phyloP scores from a whole-genome alignment of 2,888 invertebrate genomes.

The Torymus auratus region DNA sequence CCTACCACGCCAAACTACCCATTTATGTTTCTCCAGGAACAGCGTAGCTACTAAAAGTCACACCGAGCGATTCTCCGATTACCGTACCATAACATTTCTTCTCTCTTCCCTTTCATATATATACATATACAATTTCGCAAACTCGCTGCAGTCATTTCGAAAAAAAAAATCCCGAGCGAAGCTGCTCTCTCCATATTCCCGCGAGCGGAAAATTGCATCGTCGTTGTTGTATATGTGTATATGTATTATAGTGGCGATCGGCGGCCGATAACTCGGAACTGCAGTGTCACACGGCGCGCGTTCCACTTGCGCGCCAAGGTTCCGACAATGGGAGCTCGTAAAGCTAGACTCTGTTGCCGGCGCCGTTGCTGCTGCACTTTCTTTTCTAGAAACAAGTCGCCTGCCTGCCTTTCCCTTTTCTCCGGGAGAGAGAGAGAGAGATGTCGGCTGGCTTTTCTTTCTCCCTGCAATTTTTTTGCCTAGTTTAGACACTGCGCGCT shows the following conservation, averaged over 20 bases:
- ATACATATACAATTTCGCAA: no score
- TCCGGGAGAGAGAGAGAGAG: slow-evolving; percentile 16
- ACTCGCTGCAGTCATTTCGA: no score
- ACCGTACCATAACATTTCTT: no score
- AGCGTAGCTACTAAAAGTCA: no score
- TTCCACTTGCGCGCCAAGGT: slow-evolving; percentile 35
- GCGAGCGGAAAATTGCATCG: slow-evolving; percentile 14
- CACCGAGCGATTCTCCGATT: no score
- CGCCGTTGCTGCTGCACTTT: slow-evolving; percentile 40
- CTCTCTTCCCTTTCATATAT: no score
- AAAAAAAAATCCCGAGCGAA: neutral
- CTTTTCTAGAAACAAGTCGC: slow-evolving; percentile 51
- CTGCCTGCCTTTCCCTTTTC: slow-evolving; percentile 52
- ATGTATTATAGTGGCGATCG: neutral
- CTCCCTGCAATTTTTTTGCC: slow-evolving; percentile 7
- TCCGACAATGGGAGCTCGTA: slow-evolving; percentile 56
- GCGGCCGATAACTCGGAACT: slow-evolving; percentile 20
- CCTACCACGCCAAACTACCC: no score
- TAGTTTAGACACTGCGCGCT: neutral
- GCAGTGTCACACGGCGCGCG: slow-evolving; percentile 19
- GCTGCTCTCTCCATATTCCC: slow-evolving; percentile 9
- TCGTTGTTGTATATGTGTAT: no score
- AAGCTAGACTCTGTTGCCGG: slow-evolving; percentile 13
- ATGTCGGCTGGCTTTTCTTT: slow-evolving; percentile 5
- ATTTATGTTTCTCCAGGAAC: no score